These are phyloP conservation scores for Saturnia pavonia DNA, from an alignment of 2,888 invertebrate species.

Conservation along the genomic window DNA sequence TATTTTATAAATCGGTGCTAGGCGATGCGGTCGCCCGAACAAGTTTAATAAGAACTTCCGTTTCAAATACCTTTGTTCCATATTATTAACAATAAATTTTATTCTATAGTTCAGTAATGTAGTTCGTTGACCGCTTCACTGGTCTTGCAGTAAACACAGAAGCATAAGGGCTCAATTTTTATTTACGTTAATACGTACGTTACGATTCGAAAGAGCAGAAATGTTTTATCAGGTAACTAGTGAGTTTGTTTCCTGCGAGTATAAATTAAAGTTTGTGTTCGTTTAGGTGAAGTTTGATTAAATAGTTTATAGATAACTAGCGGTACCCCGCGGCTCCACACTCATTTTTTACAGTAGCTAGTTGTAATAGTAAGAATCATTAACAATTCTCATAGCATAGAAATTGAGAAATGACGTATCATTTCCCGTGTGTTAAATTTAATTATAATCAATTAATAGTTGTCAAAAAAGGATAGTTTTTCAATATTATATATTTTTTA, in stretches of 20 bases:
- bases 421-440: no score
- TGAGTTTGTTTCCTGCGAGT: not conserved
- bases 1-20: constrained; percentile 13
- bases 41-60: constrained; percentile 55
- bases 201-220: not conserved
- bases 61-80: constrained; percentile 38
- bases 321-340: no score
- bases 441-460: no score
- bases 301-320: not conserved
- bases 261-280: not conserved
- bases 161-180: not conserved
- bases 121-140: not conserved
- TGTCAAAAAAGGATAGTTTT: no score
- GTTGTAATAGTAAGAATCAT: no score
- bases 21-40: constrained; percentile 34
- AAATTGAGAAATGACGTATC: no score
- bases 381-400: no score
- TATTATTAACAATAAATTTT: constrained; percentile 27
- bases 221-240: not conserved
- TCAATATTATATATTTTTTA: no score
- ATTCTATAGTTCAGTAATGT: not conserved
- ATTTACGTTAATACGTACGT: not conserved
- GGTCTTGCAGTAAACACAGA: not conserved
- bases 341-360: no score
- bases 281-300: not conserved